phyloP scores from a whole-genome alignment of 1,140 invertebrate genomes.

The Temnothorax longispinosus region DNA sequence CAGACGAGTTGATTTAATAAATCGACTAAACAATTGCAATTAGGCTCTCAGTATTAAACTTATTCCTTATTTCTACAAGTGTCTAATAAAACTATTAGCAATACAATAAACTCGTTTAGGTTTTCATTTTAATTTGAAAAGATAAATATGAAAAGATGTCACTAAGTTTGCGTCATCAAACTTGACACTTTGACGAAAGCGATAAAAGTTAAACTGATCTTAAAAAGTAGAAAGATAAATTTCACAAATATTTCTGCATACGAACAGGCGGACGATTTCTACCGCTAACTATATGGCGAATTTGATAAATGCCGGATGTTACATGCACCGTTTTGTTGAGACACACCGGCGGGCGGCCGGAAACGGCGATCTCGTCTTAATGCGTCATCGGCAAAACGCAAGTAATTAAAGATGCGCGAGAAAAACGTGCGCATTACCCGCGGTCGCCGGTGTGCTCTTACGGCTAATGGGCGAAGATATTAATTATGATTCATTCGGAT shows the following conservation, averaged over 20 bases:
- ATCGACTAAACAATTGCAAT: not conserved
- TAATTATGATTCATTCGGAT: constrained; percentile 79
- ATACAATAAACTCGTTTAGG: not conserved
- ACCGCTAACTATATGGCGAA: not conserved
- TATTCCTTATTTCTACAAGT: not conserved
- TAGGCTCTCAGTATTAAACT: too few species aligned
- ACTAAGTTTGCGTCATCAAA: not conserved
- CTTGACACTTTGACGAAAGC: not conserved
- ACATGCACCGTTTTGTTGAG: not conserved
- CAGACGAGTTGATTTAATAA: not conserved
- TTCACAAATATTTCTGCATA: not conserved
- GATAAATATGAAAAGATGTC: not conserved
- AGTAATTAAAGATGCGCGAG: constrained; percentile 70
- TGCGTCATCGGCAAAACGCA: constrained; percentile 53
- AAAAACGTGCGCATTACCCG: constrained; percentile 61
- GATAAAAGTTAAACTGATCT: not conserved
- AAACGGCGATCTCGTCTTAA: constrained; percentile 30
- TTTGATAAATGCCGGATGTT: constrained; percentile 49
- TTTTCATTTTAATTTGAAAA: not conserved
- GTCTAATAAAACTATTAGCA: not conserved
- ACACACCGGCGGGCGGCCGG: constrained; percentile 12
- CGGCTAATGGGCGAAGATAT: constrained; percentile 74
- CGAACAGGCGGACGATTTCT: not conserved
- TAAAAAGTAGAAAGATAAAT: not conserved
- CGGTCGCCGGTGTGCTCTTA: constrained; percentile 53